Evolutionary conservation across 2,797 vertebrate genomes (phyloP).

Genomic region (Presbytis comata): DNA sequence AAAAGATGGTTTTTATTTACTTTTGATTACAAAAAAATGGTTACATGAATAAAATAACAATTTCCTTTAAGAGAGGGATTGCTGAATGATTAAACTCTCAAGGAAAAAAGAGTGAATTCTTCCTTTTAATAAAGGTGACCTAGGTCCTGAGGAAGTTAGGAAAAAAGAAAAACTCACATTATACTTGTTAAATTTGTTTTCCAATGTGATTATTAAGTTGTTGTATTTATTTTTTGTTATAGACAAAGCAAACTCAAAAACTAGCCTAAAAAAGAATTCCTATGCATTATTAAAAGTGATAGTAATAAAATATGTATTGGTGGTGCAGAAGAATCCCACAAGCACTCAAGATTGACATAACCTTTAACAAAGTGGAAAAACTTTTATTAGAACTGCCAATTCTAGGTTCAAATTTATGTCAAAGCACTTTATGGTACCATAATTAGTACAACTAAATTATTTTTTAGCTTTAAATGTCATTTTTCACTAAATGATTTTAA

Average conservation of each 20-base stretch:
- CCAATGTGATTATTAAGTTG: constrained; percentile 22
- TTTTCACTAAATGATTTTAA: constrained; percentile 57
- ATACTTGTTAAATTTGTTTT: constrained; percentile 44
- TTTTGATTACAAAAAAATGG: constrained; percentile 31
- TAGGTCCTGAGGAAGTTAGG: not conserved
- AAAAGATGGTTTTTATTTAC: constrained; percentile 21
- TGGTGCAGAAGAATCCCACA: constrained; percentile 41
- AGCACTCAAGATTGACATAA: constrained; percentile 42
- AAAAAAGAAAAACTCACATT: not conserved
- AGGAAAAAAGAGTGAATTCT: not conserved
- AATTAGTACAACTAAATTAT: constrained; percentile 53
- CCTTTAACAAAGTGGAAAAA: constrained; percentile 68
- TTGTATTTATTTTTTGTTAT: constrained; percentile 51
- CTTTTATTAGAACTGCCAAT: constrained; percentile 54
- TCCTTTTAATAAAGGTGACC: constrained; percentile 46
- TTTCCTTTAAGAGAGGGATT: constrained; percentile 10
- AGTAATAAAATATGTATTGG: constrained; percentile 60
- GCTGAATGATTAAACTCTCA: not conserved
- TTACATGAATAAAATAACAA: constrained; percentile 33
- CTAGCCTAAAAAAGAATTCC: constrained; percentile 42
- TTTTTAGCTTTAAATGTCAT: constrained; percentile 50
- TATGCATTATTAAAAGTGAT: constrained; percentile 60
- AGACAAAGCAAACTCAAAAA: constrained; percentile 54
- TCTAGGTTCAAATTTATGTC: constrained; percentile 60
- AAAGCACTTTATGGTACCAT: constrained; percentile 62